A percentile compares a stretch with the other conserved stretches of the same genome.
Evolutionary conservation across 2,888 invertebrate genomes (phyloP).

Genomic region (Drosophila prolongata): DNA sequence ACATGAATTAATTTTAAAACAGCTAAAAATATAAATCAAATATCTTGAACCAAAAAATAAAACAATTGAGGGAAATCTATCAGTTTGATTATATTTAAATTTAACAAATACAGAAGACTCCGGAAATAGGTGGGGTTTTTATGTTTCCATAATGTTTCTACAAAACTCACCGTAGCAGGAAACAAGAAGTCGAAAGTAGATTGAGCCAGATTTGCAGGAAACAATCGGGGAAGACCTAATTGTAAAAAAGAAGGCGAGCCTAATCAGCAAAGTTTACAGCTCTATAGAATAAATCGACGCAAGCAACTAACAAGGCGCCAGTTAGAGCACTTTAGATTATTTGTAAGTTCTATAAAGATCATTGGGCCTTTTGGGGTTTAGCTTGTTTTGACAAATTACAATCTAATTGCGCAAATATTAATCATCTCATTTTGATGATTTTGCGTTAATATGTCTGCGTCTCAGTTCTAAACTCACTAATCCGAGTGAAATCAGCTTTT

Average conservation of each 20-base stretch:
- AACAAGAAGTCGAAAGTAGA: not conserved
- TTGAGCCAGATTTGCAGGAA: constrained; percentile 1
- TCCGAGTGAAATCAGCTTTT: not conserved
- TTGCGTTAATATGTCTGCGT: not conserved
- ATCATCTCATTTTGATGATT: not conserved
- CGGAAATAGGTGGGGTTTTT: too few species aligned
- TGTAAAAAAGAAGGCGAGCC: not conserved
- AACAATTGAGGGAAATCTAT: too few species aligned
- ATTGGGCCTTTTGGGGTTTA: constrained; percentile 5
- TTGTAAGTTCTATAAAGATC: constrained; percentile 4
- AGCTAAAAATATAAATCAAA: too few species aligned
- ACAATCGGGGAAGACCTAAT: not conserved
- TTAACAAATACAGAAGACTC: too few species aligned
- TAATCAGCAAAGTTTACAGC: constrained; percentile 12
- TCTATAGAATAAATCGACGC: not conserved
- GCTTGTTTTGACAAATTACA: constrained; percentile 29
- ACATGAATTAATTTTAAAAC: too few species aligned
- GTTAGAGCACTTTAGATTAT: constrained; percentile 20
- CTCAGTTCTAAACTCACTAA: not conserved
- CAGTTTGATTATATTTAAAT: too few species aligned
- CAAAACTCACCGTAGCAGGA: too few species aligned
- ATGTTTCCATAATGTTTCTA: too few species aligned
- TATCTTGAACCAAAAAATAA: too few species aligned
- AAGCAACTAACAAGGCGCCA: constrained; percentile 6
- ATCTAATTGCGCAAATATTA: constrained; percentile 30